Base-by-base conservation (phyloP, 2,888 invertebrate species). In the Lasioglossum zephyrum region DNA sequence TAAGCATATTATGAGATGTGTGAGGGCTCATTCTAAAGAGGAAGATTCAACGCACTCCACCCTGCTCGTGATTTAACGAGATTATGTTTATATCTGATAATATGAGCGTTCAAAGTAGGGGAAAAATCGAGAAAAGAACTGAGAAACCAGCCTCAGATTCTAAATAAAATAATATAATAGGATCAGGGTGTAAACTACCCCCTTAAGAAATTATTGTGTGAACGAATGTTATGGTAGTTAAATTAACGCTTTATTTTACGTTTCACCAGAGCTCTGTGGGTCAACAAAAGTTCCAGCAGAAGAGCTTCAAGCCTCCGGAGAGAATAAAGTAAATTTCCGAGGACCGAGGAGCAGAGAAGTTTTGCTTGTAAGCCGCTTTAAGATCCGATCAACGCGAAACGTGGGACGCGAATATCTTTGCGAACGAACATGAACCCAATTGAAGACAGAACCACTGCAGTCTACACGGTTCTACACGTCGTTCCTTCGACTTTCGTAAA, bases 401-500 rank as follows among this genome's bases (percentile, higher is more conserved):
- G 60, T n/a, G 69, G 36, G 16, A 60, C 47, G 74, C 74, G 73
- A 74, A 70, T 49, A 79, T 53, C 63, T 39, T 76, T 41, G 36
- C 63, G 76, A 44, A 72, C 41, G 63, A 73, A 60, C 72, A 72
- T 31, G 53, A 73, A 60, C 72, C 63, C 76, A 76, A 81, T 81
- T 44, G 81, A 83, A 76, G 76, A 22, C 72, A 75, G 60, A 73
- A 76, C 75, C 63, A 72, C 72, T 72, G 36, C 22, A 31, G 63
- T 63, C 31, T 18, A 18, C 31, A 66, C 72, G 26, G 44, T 69
- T 69, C 36, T 53, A 26, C 18, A 36, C 75, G 49, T 72, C 80
- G 60, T 57, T 82, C 69, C 26, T 22, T 18, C 57, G 81, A 72
- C 74, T 72, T 76, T 81, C 76, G 49, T 83, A 81, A 83, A 81